A percentile compares a stretch with the other conserved stretches of the same genome.
Evolutionary conservation across 1,140 invertebrate species (phyloP).

Genomic region (Gerris buenoi): DNA sequence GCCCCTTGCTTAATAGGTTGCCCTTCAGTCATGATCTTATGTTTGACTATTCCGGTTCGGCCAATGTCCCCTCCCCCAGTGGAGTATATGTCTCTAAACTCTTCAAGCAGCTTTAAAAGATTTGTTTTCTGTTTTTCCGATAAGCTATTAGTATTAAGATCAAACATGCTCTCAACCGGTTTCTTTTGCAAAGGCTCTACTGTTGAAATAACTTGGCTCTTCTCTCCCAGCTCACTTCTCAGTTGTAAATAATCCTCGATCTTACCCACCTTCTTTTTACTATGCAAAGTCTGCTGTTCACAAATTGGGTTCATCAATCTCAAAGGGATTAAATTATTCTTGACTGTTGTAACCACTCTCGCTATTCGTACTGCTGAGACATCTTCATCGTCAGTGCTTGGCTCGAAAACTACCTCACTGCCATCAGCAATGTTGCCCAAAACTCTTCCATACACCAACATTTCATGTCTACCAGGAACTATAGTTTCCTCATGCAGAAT

Average conservation of each 20-base stretch:
- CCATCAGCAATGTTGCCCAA: not conserved
- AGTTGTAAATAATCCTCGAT: not conserved
- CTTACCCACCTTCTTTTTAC: not conserved
- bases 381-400: not conserved
- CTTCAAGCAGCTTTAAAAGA: not conserved
- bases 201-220: not conserved
- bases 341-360: not conserved
- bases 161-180: not conserved
- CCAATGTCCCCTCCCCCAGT: not conserved
- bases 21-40: not conserved
- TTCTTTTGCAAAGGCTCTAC: not conserved
- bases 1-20: not conserved
- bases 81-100: not conserved
- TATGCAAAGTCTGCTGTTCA: not conserved
- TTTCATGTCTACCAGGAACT: not conserved
- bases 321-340: not conserved
- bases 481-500: not conserved
- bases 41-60: not conserved
- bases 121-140: not conserved
- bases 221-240: not conserved
- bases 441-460: not conserved
- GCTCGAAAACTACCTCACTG: not conserved
- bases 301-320: not conserved
- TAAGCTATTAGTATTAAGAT: not conserved
- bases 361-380: not conserved